A percentile compares a stretch with the other conserved stretches of the same genome.
These are phyloP conservation scores for Gryon sp. DNA, from an alignment of 1,140 invertebrate species.

Conservation along the genomic window DNA sequence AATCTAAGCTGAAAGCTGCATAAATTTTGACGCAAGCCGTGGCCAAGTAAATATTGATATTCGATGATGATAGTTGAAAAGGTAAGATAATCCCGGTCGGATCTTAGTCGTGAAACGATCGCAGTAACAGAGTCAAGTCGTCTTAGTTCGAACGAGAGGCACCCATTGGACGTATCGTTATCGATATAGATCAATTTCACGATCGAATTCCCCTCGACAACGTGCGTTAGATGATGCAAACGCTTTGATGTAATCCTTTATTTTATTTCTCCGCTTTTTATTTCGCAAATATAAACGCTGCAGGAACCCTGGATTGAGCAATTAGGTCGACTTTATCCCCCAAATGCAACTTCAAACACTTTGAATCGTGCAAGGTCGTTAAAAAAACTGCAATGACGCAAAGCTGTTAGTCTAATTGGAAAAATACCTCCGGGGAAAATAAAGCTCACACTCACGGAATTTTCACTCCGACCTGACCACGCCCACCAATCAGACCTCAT, in stretches of 20 bases:
- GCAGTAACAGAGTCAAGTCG: slow-evolving; percentile 23
- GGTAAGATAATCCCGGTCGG: slow-evolving; percentile 13
- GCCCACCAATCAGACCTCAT: slow-evolving; percentile 32
- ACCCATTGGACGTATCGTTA: too few relatives aligned
- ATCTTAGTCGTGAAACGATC: too few relatives aligned
- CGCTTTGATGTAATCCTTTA: too few relatives aligned
- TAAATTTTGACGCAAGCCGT: too few relatives aligned
- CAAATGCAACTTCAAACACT: not conserved
- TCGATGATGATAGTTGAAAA: slow-evolving; percentile 13
- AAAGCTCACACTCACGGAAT: slow-evolving; percentile 19
- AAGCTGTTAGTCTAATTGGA: too few relatives aligned
- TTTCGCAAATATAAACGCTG: too few relatives aligned
- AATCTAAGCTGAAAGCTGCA: too few relatives aligned
- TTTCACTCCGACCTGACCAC: slow-evolving; percentile 41
- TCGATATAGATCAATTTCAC: slow-evolving; percentile 15
- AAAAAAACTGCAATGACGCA: too few relatives aligned
- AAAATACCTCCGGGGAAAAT: not conserved
- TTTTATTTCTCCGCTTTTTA: not conserved
- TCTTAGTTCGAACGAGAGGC: slow-evolving; percentile 29
- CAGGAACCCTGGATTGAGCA: too few relatives aligned
- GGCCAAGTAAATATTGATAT: not conserved
- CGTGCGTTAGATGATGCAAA: not conserved
- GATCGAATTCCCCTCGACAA: slow-evolving; percentile 6
- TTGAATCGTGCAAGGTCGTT: too few relatives aligned
- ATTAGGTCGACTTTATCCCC: slow-evolving; percentile 4